Evolutionary conservation across 2,797 vertebrate species (phyloP).

Genomic region (Hypotaenidia okinawae): DNA sequence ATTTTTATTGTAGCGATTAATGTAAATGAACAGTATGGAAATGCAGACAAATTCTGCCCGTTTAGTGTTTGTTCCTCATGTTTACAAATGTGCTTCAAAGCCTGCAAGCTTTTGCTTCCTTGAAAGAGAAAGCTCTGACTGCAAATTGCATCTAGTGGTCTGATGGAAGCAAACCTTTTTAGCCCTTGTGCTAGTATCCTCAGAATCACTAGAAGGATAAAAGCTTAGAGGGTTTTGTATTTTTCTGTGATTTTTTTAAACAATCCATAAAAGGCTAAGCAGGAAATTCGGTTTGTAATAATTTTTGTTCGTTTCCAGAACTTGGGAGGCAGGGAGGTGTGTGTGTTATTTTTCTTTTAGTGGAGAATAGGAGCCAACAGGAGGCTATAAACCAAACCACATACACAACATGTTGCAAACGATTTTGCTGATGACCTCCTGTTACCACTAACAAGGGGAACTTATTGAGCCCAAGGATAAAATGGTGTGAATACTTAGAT

Average conservation of each 20-base stretch:
- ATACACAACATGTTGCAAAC: not conserved
- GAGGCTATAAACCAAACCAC: not conserved
- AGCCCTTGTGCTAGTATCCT: not conserved
- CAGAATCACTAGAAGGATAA: not conserved
- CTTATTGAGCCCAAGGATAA: not conserved
- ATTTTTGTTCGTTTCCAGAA: not conserved
- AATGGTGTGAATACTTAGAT: slow-evolving; percentile 42
- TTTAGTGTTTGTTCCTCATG: not conserved
- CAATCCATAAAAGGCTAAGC: not conserved
- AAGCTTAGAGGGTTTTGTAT: not conserved
- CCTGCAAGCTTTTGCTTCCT: not conserved
- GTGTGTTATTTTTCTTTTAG: not conserved
- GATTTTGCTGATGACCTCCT: not conserved
- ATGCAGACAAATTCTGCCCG: not conserved
- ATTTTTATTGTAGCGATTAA: not conserved
- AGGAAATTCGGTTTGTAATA: not conserved
- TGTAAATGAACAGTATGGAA: not conserved
- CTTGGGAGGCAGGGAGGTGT: no score
- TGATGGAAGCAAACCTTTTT: not conserved
- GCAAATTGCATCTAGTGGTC: not conserved
- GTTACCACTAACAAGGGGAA: not conserved
- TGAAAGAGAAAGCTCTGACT: not conserved
- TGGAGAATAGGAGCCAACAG: not conserved
- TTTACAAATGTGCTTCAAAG: not conserved
- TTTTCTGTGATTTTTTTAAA: not conserved